Evolutionary conservation across 1,140 invertebrate species (phyloP).

Genomic region (Drosophila repletoides): DNA sequence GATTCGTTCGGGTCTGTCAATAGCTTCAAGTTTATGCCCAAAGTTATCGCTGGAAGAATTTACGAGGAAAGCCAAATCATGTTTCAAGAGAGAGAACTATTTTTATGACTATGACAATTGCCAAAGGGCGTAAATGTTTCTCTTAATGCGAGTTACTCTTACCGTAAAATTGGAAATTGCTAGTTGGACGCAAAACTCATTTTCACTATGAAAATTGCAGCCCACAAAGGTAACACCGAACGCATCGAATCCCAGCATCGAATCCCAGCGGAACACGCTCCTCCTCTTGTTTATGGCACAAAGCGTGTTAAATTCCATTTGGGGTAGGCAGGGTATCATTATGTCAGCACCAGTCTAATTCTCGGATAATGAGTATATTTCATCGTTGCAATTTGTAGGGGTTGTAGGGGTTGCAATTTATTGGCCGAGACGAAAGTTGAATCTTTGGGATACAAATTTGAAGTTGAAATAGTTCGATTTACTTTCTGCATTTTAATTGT

Average conservation of each 20-base stretch:
- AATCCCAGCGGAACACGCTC: background rate
- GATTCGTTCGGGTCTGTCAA: conserved; percentile 61
- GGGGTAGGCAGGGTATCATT: conserved; percentile 1
- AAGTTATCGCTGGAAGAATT: conserved; percentile 18
- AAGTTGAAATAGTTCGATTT: too few relatives aligned
- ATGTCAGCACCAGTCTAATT: background rate
- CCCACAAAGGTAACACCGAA: conserved; percentile 19
- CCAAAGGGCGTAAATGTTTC: conserved; percentile 31
- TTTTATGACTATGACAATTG: conserved; percentile 47
- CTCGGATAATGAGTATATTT: background rate
- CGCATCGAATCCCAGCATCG: too few relatives aligned
- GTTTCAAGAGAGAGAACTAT: background rate
- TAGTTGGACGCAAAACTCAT: conserved; percentile 58
- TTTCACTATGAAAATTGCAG: conserved; percentile 59
- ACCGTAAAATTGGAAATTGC: conserved; percentile 38
- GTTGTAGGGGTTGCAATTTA: too few relatives aligned
- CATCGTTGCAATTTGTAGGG: too few relatives aligned
- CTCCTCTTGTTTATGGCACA: conserved; percentile 16
- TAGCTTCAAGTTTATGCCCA: conserved; percentile 62
- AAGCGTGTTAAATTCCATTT: conserved; percentile 34
- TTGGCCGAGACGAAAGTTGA: too few relatives aligned
- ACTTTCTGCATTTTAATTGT: too few relatives aligned
- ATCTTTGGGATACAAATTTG: too few relatives aligned
- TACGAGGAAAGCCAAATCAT: conserved; percentile 9
- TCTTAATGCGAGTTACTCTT: background rate